Conservation (phyloP, 2,888 invertebrate genomes). For the Lutraria lutraria region DNA sequence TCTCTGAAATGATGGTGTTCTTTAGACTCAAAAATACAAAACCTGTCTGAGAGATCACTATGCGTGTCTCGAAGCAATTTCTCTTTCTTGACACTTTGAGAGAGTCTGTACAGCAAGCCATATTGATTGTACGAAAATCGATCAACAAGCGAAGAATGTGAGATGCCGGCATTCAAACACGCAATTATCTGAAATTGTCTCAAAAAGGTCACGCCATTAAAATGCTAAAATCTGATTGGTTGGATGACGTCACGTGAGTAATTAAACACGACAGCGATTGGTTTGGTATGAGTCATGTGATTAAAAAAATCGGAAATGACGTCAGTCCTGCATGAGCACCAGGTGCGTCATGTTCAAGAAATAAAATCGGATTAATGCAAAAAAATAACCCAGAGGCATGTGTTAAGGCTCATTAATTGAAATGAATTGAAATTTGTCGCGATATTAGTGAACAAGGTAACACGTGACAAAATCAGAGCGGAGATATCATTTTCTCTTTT, state of each 20-base stretch:
- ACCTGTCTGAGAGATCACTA: not conserved
- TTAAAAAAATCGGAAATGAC: not conserved
- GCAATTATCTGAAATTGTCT: slow-evolving; percentile 7
- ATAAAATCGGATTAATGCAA: not conserved
- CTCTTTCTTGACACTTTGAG: not conserved
- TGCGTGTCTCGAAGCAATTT: not conserved
- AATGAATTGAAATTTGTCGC: not conserved
- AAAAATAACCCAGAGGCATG: not conserved
- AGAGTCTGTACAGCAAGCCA: not conserved
- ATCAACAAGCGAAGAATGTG: not conserved
- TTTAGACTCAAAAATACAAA: not conserved
- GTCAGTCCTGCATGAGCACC: not conserved
- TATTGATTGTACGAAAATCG: not conserved
- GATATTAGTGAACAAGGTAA: not conserved
- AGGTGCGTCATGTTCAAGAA: not conserved
- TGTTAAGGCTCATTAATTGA: not conserved
- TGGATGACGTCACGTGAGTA: not conserved
- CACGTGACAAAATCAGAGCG: not conserved
- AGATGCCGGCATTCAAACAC: slow-evolving; percentile 11
- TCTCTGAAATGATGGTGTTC: not conserved
- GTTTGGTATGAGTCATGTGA: not conserved
- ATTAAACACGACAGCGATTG: not conserved
- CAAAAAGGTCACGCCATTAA: slow-evolving; percentile 7
- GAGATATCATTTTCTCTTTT: too few species aligned
- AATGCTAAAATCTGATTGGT: not conserved